Conservation (phyloP, 1,140 invertebrate species). For the Episyrphus balteatus region DNA sequence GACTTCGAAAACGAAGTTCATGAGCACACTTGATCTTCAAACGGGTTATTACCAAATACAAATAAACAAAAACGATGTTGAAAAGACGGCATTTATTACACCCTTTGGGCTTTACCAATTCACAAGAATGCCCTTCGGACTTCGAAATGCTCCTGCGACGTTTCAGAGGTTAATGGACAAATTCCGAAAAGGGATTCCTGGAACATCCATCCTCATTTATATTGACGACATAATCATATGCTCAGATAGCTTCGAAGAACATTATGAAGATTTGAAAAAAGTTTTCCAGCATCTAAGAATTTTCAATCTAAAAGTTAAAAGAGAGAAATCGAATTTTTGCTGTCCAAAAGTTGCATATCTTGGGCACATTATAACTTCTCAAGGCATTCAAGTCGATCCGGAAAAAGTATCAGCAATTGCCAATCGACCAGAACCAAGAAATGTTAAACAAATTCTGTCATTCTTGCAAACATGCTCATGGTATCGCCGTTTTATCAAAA, state of each 20-base stretch:
- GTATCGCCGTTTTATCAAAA: too few species aligned
- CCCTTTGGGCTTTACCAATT: constrained; percentile 3
- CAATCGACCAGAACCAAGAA: background rate
- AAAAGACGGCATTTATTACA: constrained; percentile 5
- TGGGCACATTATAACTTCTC: constrained; percentile 1
- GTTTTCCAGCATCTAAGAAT: too few species aligned
- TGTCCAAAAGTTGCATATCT: constrained; percentile 1
- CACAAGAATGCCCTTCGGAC: too few species aligned
- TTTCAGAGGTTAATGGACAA: constrained; percentile 3
- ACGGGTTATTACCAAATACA: constrained; percentile 22
- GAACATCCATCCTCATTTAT: constrained; percentile 19
- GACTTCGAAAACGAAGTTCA: constrained; percentile 17
- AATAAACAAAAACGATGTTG: constrained; percentile 12
- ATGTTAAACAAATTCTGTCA: constrained; percentile 14
- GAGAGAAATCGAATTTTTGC: constrained; percentile 5
- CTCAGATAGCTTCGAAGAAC: constrained; percentile 8
- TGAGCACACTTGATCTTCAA: constrained; percentile 32
- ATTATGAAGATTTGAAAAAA: constrained; percentile 7
- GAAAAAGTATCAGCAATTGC: background rate
- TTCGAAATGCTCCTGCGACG: constrained; percentile 3
- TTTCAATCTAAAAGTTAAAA: background rate
- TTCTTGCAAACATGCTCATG: constrained; percentile 30
- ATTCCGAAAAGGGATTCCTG: background rate
- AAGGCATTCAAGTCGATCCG: constrained; percentile 1
- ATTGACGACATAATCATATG: constrained; percentile 33